A percentile compares a stretch with the other conserved stretches of the same genome.
These are phyloP conservation scores for Sakesphorus luctuosus DNA, from an alignment of 2,113 vertebrate species.

Conservation along the genomic window DNA sequence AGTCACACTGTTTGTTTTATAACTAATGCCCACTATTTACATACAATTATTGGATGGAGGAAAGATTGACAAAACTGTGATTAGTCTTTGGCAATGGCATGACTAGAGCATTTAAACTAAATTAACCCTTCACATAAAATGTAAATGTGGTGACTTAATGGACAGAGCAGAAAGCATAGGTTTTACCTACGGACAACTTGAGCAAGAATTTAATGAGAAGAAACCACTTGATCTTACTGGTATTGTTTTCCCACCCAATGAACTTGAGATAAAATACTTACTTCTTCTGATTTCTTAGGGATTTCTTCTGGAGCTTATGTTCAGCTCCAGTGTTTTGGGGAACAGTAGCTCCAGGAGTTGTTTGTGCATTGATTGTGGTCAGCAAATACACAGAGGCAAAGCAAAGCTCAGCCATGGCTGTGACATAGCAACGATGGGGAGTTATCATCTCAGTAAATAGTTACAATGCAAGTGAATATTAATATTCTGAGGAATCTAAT, in stretches of 20 bases:
- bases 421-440: rapidly evolving
- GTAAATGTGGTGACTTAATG: not conserved
- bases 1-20: not conserved
- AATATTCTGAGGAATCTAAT: not conserved
- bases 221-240: not conserved
- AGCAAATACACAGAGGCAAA: not conserved
- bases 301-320: not conserved
- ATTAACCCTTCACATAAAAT: not conserved
- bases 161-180: not conserved
- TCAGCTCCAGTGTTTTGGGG: not conserved
- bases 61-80: not conserved
- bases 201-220: not conserved
- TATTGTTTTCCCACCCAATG: not conserved
- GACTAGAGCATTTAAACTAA: not conserved
- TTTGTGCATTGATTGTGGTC: not conserved
- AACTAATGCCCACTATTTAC: not conserved
- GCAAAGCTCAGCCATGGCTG: not conserved
- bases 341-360: not conserved
- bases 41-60: not conserved
- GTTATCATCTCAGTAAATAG: not conserved
- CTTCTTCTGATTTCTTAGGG: not conserved
- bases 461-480: not conserved
- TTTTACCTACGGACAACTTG: constrained; percentile 16
- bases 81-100: not conserved
- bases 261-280: not conserved